Conservation (phyloP, 1,140 invertebrate species). For the Drosophila cardini region DNA sequence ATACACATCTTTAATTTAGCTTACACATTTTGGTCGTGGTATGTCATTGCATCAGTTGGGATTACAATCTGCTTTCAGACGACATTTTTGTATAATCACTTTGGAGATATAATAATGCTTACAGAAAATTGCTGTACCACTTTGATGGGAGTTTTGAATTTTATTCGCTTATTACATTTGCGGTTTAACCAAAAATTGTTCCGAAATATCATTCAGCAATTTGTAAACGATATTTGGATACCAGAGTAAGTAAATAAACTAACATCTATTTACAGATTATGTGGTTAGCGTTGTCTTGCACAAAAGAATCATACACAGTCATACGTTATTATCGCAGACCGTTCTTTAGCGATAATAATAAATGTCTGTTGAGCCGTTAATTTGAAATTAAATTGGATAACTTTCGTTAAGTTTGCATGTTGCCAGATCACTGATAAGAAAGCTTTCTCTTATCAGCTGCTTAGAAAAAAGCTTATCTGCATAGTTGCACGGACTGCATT, state of each 20-base stretch:
- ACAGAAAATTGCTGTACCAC: conserved; percentile 83
- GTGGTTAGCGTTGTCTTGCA: too few species aligned
- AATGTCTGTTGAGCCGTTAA: too few species aligned
- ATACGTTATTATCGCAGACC: too few species aligned
- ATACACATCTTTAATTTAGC: conserved; percentile 7
- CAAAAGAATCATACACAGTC: too few species aligned
- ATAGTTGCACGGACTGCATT: too few species aligned
- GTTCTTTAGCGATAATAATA: too few species aligned
- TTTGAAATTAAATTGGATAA: too few species aligned
- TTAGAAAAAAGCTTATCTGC: too few species aligned
- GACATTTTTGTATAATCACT: conserved; percentile 61
- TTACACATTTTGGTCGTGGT: conserved; percentile 74
- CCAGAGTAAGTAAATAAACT: conserved; percentile 56
- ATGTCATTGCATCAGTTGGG: conserved; percentile 70
- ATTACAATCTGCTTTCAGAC: conserved; percentile 77
- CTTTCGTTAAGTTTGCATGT: too few species aligned
- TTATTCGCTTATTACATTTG: conserved; percentile 73
- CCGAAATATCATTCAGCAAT: conserved; percentile 60
- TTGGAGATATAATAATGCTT: conserved; percentile 75
- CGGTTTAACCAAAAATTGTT: conserved; percentile 63
- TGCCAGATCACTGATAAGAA: too few species aligned
- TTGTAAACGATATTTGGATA: conserved; percentile 77
- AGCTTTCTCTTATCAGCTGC: too few species aligned
- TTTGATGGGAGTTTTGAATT: conserved; percentile 79
- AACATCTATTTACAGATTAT: too few species aligned